These are phyloP conservation scores for Dendrolimus pini DNA, from an alignment of 2,888 invertebrate species.

Conservation along the genomic window DNA sequence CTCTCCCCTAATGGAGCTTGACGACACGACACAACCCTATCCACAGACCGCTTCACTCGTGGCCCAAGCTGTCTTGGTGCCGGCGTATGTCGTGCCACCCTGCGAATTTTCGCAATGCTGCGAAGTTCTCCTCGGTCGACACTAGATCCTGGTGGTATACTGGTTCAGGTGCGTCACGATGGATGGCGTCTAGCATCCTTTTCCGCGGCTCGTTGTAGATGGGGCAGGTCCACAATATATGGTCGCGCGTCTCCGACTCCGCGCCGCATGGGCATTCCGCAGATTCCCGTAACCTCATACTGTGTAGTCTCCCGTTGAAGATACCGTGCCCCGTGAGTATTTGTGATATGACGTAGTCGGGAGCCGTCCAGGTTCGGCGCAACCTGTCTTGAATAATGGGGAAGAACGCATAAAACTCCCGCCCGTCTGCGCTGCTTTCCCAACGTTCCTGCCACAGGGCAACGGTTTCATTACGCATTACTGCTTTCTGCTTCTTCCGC, in stretches of 20 bases:
- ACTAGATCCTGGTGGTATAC: neutral
- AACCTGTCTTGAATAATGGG: constrained; percentile 12
- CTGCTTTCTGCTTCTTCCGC: neutral
- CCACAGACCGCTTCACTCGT: too few species aligned
- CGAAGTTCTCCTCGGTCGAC: neutral
- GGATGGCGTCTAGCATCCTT: constrained; percentile 2
- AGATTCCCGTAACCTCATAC: neutral
- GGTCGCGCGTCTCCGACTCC: neutral
- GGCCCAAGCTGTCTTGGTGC: too few species aligned
- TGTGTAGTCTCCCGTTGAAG: constrained; percentile 1
- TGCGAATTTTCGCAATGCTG: neutral
- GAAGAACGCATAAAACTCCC: constrained; percentile 7
- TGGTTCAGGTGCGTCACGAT: neutral
- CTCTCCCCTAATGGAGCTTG: too few species aligned
- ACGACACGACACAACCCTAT: too few species aligned
- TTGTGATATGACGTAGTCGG: constrained; percentile 13
- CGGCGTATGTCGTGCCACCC: neutral
- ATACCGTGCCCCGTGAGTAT: constrained; percentile 15
- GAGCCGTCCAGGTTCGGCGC: constrained; percentile 9
- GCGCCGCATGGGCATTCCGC: neutral
- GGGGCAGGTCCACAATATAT: constrained; percentile 3
- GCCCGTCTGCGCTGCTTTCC: constrained; percentile 9
- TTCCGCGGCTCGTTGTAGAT: neutral
- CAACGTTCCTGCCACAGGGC: constrained; percentile 17
- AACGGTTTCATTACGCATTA: constrained; percentile 3